Base-by-base conservation (phyloP, 2,113 vertebrate species). In the Gnathonemus echidnorhynchus region DNA sequence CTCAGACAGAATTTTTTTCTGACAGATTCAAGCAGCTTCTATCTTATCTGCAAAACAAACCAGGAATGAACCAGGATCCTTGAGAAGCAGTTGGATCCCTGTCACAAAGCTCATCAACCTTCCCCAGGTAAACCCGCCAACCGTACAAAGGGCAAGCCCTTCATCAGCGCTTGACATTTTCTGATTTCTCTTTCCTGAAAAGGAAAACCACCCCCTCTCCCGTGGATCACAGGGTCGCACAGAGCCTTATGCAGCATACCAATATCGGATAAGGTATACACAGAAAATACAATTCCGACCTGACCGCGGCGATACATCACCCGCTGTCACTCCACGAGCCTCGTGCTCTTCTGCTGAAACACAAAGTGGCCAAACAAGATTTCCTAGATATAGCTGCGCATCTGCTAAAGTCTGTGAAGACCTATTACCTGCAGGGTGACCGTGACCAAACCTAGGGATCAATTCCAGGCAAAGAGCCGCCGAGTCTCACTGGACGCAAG, bases 101-200 rank as follows among this genome's bases (percentile, higher is more conserved):
- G 85, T 52, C 85, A 35, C 85, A 87, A 50, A 87, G 85, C 85
- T 53, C 46, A 87, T 50, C 21, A 86, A 46, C 83, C 83, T n/a
- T 85, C 45, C 49, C 3, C 21, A 50, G 85, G 85, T 52, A 48
- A n/a, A 19, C 83, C 13, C 13, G 17, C 35, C 7, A 8, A 49
- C 24, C n/a, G 27, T 17, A n/a, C 49, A 52, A 87, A 87, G 46
- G 49, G 13, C 46, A 87, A 46, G 27, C 46, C 49, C 49, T 87
- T 52, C 46, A 87, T 87, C 85, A 87, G 49, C 5, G 49, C 46
- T 50, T 86, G 83, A 48, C 83, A 45, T 86, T 87, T 52, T 31
- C 27, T 3, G 83, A 85, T 48, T 46, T n/a, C 19, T 85, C 42
- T 10, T 85, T 85, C 83, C 83, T 48, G 19, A 48, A 48, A n/a